Evolutionary conservation across 1,140 invertebrate species (phyloP).

Genomic region (Telenomus remus): DNA sequence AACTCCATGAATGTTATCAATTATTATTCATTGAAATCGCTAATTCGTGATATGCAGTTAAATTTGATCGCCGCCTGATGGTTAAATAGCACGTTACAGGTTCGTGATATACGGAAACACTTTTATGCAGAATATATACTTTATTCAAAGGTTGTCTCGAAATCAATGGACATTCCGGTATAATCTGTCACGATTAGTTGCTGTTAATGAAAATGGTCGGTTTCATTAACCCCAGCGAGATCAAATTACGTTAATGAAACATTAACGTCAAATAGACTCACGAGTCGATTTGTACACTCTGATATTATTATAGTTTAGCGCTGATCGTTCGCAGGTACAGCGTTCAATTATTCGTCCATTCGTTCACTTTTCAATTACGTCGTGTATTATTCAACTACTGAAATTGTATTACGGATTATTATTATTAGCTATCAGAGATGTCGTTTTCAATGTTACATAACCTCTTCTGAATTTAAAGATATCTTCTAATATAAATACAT

Average conservation of each 20-base stretch:
- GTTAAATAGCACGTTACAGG: conserved; percentile 41
- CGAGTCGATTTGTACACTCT: conserved; percentile 34
- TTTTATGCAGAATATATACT: conserved; percentile 52
- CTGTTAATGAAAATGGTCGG: conserved; percentile 56
- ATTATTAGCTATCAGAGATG: conserved; percentile 12
- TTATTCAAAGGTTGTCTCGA: conserved; percentile 55
- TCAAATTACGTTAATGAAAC: conserved; percentile 50
- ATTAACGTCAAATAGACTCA: conserved; percentile 34
- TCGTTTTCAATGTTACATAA: not conserved
- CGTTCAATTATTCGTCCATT: conserved; percentile 33
- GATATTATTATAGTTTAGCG: conserved; percentile 37
- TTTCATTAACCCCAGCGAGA: conserved; percentile 50
- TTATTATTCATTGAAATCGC: conserved; percentile 36
- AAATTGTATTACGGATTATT: conserved; percentile 29
- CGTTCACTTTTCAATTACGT: conserved; percentile 23
- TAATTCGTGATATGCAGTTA: conserved; percentile 46
- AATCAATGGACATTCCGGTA: conserved; percentile 56
- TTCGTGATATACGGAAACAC: conserved; percentile 38
- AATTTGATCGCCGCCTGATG: conserved; percentile 46
- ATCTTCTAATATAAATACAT: not conserved
- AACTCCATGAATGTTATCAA: conserved; percentile 39
- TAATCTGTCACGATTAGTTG: conserved; percentile 61
- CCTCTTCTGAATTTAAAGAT: not conserved
- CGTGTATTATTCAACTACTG: conserved; percentile 32
- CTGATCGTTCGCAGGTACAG: conserved; percentile 30